A percentile compares a stretch with the other conserved stretches of the same genome.
Conservation (phyloP, 2,797 vertebrate genomes). For the Pseudochirops corinnae region DNA sequence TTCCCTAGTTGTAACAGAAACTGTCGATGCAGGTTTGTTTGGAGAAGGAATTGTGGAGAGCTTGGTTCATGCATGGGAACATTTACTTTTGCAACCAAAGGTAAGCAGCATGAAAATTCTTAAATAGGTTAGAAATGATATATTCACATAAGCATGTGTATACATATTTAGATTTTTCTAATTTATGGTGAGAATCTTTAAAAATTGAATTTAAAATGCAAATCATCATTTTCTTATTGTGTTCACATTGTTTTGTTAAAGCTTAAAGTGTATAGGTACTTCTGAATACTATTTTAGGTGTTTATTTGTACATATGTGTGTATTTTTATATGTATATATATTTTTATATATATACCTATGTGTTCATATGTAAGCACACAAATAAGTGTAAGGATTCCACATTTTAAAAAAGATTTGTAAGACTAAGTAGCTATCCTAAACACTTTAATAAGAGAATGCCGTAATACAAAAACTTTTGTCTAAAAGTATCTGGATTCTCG, state of each 20-base stretch:
- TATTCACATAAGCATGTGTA: neutral
- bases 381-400: neutral
- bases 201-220: neutral
- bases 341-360: neutral
- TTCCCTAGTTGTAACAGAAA: conserved; percentile 99
- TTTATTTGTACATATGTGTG: neutral
- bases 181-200: neutral
- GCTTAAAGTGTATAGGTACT: neutral
- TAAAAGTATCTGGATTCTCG: neutral
- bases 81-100: conserved; percentile 95
- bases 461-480: neutral
- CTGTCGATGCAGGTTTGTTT: conserved; percentile 97
- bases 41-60: conserved; percentile 99
- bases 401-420: neutral
- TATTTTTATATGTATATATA: neutral
- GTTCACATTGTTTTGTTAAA: neutral
- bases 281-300: neutral
- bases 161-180: neutral
- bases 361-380: neutral
- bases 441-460: neutral
- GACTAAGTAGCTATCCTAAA: neutral
- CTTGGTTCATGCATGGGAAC: conserved; percentile 97
- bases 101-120: conserved; percentile 81
- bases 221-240: neutral
- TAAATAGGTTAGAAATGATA: conserved; percentile 16